Conservation (phyloP, 1,140 invertebrate species). For the Philotrypesis tridentata region DNA sequence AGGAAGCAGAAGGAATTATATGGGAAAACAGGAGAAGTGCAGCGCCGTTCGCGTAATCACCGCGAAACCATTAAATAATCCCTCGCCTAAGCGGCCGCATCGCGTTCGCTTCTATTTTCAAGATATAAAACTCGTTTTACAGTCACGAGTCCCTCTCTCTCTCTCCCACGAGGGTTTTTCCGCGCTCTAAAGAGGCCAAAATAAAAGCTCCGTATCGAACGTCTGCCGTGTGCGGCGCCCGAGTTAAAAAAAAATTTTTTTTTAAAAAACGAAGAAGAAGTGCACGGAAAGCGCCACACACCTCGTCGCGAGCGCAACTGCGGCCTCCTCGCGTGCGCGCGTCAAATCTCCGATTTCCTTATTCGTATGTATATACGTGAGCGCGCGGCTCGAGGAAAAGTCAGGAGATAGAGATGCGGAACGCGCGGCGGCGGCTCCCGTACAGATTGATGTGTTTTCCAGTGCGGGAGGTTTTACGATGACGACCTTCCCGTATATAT, state of each 20-base stretch:
- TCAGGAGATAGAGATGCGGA: not conserved
- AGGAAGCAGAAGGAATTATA: no score
- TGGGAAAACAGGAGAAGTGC: no score
- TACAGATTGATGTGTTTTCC: slow-evolving; percentile 16
- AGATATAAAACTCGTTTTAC: no score
- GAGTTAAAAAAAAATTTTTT: no score
- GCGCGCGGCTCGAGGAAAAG: not conserved
- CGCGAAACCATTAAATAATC: not conserved
- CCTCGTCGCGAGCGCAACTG: not conserved
- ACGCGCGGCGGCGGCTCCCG: not conserved
- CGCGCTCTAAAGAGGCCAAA: not conserved
- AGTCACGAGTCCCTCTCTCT: no score
- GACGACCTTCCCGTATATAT: no score
- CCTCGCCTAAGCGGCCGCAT: no score
- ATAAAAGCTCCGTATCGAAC: not conserved
- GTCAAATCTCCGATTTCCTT: slow-evolving; percentile 33
- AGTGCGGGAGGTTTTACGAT: slow-evolving; percentile 22
- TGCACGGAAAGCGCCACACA: not conserved
- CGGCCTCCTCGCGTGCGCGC: not conserved
- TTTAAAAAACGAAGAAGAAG: no score
- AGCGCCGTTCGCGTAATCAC: no score
- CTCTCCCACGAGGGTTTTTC: no score
- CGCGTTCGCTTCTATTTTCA: no score
- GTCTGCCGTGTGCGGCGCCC: no score
- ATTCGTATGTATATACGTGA: not conserved